These are phyloP conservation scores for Neodontobutis hainanensis DNA, from an alignment of 2,113 vertebrate genomes.

Conservation along the genomic window DNA sequence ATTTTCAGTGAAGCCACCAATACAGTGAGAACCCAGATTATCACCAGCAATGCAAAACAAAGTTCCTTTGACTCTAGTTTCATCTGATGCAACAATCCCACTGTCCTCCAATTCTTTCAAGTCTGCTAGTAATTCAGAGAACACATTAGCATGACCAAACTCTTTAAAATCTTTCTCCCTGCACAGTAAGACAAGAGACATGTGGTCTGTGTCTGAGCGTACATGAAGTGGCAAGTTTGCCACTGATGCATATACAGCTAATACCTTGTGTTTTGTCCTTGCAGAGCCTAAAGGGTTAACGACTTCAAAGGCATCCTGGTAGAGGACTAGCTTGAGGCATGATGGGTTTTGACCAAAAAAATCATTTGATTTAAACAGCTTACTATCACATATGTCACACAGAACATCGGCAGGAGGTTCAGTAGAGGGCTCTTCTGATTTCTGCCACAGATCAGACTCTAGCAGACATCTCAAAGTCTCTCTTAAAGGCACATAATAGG, in stretches of 20 bases:
- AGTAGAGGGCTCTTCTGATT: neutral
- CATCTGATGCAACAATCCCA: neutral
- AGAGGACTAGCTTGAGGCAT: conserved; percentile 7
- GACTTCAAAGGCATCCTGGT: conserved; percentile 14
- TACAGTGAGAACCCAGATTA: conserved; percentile 14
- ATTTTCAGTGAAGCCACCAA: conserved; percentile 35
- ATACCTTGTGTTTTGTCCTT: conserved; percentile 5
- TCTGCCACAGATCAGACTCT: conserved; percentile 12
- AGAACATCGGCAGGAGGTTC: too few species aligned
- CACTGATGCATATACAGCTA: conserved; percentile 17
- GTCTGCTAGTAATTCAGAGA: conserved; percentile 7
- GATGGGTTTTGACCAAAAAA: conserved; percentile 21
- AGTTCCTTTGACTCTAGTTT: conserved; percentile 2
- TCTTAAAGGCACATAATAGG: conserved; percentile 17
- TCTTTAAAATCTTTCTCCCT: conserved; percentile 15
- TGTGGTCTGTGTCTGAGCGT: neutral
- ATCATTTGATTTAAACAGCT: neutral
- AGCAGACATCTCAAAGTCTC: conserved; percentile 18
- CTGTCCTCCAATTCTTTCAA: conserved; percentile 9
- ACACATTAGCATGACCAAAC: conserved; percentile 7
- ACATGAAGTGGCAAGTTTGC: conserved; percentile 11
- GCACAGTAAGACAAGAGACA: conserved; percentile 15
- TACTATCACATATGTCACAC: conserved; percentile 12
- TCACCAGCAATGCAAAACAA: conserved; percentile 8
- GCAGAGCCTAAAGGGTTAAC: conserved; percentile 10